Evolutionary conservation across 2,113 vertebrate genomes (phyloP).

Genomic region (Ciconia boyciana): DNA sequence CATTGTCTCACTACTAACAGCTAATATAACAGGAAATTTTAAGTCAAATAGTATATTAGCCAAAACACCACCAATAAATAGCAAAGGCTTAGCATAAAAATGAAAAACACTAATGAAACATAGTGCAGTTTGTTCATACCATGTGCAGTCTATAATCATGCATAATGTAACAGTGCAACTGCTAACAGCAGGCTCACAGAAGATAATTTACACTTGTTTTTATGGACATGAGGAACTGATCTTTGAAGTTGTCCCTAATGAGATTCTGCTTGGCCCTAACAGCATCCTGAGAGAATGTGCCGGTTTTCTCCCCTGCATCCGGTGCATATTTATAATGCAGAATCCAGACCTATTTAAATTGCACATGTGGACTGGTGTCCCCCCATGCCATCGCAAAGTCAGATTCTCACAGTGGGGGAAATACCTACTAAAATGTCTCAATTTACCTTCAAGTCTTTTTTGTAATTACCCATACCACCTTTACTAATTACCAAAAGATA

Average conservation of each 20-base stretch:
- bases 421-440: background rate
- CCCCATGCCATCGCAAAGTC: background rate
- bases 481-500: background rate
- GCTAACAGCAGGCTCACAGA: slow-evolving; percentile 79
- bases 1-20: slow-evolving; percentile 33
- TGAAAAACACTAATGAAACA: slow-evolving; percentile 48
- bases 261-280: slow-evolving; percentile 80
- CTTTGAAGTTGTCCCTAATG: slow-evolving; percentile 84
- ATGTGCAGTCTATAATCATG: slow-evolving; percentile 70
- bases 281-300: slow-evolving; percentile 76
- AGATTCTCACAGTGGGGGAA: slow-evolving; percentile 14
- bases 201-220: slow-evolving; percentile 86
- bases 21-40: slow-evolving; percentile 36
- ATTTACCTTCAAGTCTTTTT: background rate
- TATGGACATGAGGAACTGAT: slow-evolving; percentile 79
- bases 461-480: background rate
- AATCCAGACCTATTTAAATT: slow-evolving; percentile 66
- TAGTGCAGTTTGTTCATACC: slow-evolving; percentile 21
- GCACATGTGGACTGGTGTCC: slow-evolving; percentile 45
- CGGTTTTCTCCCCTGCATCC: slow-evolving; percentile 70
- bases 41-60: slow-evolving; percentile 50
- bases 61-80: slow-evolving; percentile 63
- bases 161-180: slow-evolving; percentile 79
- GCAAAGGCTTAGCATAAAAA: slow-evolving; percentile 64
- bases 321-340: slow-evolving; percentile 71